These are phyloP conservation scores for Rutpela maculata DNA, from an alignment of 2,888 invertebrate genomes.

Conservation along the genomic window DNA sequence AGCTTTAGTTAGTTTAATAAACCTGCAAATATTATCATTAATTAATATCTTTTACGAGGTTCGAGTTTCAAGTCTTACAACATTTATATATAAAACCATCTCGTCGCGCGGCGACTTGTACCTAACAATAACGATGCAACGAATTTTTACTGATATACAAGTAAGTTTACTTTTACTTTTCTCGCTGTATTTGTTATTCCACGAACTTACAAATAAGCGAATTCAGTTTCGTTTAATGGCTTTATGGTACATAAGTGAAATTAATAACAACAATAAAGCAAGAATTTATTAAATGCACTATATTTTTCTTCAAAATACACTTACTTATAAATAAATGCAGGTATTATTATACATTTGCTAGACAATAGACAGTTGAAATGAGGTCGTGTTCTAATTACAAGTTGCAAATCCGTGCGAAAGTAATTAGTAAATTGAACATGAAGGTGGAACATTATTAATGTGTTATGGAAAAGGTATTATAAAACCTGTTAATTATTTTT, in stretches of 20 bases:
- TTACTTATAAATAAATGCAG: conserved; percentile 5
- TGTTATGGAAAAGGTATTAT: background rate
- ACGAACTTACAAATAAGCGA: background rate
- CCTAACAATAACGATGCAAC: background rate
- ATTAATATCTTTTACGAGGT: too few species aligned
- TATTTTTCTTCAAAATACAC: background rate
- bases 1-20: too few species aligned
- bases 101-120: too few species aligned
- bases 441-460: conserved; percentile 4
- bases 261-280: conserved; percentile 14
- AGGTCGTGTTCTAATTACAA: conserved; percentile 5
- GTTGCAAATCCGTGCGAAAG: conserved; percentile 10
- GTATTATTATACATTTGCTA: conserved; percentile 1
- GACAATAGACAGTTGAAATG: conserved; percentile 2
- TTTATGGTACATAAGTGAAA: conserved; percentile 7
- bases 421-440: background rate
- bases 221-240: background rate
- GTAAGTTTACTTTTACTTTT: conserved; percentile 10
- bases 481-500: conserved; percentile 15
- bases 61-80: too few species aligned
- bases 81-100: too few species aligned
- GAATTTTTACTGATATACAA: background rate
- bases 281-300: background rate
- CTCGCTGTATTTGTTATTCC: background rate
- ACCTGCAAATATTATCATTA: too few species aligned